phyloP scores from a whole-genome alignment of 2,888 invertebrate genomes.

The Aspidiotus rigidus region DNA sequence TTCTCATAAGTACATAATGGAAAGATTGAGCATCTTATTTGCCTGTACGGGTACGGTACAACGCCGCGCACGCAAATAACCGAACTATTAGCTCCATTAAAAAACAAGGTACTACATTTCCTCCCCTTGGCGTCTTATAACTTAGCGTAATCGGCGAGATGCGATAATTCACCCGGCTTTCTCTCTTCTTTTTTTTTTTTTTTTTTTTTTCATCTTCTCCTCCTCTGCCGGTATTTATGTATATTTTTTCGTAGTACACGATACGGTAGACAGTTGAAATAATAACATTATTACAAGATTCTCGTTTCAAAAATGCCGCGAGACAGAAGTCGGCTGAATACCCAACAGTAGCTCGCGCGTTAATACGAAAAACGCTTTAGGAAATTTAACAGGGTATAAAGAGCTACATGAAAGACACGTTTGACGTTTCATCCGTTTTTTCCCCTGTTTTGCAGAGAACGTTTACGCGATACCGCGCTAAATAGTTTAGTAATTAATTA shows the following conservation, averaged over 20 bases:
- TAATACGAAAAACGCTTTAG: neutral
- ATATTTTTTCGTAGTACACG: too few relatives aligned
- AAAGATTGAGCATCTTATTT: too few relatives aligned
- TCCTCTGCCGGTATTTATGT: neutral
- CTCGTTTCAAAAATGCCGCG: slow-evolving; percentile 30
- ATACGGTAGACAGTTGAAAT: slow-evolving; percentile 21
- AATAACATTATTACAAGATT: slow-evolving; percentile 27
- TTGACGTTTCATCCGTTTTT: slow-evolving; percentile 19
- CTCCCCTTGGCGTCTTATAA: neutral
- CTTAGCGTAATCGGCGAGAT: slow-evolving; percentile 10
- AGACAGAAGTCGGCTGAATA: neutral
- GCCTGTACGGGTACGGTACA: too few relatives aligned
- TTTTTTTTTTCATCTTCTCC: slow-evolving; percentile 3
- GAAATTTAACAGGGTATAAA: slow-evolving; percentile 13
- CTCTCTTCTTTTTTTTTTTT: slow-evolving; percentile 4
- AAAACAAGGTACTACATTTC: too few relatives aligned
- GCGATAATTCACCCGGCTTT: slow-evolving; percentile 16
- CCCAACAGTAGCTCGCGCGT: neutral
- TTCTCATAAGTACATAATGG: too few relatives aligned
- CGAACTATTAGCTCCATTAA: too few relatives aligned
- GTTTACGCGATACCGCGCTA: too few relatives aligned
- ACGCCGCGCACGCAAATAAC: too few relatives aligned
- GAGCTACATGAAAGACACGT: slow-evolving; percentile 26
- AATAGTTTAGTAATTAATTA: too few relatives aligned
- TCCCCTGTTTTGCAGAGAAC: neutral